These are phyloP conservation scores for Stenichneumon culpator DNA, from an alignment of 2,888 invertebrate genomes.

Conservation along the genomic window DNA sequence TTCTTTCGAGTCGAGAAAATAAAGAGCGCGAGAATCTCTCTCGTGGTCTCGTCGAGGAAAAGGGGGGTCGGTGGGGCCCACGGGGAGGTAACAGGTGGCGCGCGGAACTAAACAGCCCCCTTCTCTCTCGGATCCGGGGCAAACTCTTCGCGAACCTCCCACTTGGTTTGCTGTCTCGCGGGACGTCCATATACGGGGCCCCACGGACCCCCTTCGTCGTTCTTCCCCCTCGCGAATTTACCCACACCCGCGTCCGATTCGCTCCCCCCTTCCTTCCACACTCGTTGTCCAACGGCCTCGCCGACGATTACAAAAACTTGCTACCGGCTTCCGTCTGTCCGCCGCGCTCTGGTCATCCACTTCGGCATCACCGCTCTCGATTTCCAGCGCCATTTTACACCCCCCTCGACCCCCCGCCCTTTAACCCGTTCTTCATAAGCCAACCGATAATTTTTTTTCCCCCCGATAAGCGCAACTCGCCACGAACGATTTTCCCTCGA, in stretches of 20 bases:
- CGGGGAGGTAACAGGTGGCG: conserved; percentile 82
- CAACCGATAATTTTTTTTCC: conserved; percentile 1
- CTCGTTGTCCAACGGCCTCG: conserved; percentile 68
- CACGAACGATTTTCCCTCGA: not conserved
- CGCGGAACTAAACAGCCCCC: conserved; percentile 81
- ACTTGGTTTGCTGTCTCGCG: conserved; percentile 57
- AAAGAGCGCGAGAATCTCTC: conserved; percentile 27
- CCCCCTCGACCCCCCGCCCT: conserved; percentile 54
- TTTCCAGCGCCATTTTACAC: conserved; percentile 70
- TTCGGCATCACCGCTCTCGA: conserved; percentile 43
- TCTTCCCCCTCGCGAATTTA: conserved; percentile 34
- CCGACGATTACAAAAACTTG: conserved; percentile 78
- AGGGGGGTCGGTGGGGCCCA: conserved; percentile 68
- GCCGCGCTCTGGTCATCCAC: conserved; percentile 54
- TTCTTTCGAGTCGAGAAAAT: conserved; percentile 15
- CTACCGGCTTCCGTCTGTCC: conserved; percentile 77
- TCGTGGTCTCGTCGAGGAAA: conserved; percentile 15
- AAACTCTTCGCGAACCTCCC: conserved; percentile 60
- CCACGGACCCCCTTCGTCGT: conserved; percentile 22
- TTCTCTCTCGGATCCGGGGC: conserved; percentile 65
- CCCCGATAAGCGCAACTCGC: not conserved
- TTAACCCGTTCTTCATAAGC: conserved; percentile 7
- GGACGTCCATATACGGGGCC: conserved; percentile 65
- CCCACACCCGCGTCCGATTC: conserved; percentile 26
- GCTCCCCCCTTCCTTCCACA: conserved; percentile 28